Evolutionary conservation across 1,140 invertebrate species (phyloP).

Genomic region (Pararge aegeria): DNA sequence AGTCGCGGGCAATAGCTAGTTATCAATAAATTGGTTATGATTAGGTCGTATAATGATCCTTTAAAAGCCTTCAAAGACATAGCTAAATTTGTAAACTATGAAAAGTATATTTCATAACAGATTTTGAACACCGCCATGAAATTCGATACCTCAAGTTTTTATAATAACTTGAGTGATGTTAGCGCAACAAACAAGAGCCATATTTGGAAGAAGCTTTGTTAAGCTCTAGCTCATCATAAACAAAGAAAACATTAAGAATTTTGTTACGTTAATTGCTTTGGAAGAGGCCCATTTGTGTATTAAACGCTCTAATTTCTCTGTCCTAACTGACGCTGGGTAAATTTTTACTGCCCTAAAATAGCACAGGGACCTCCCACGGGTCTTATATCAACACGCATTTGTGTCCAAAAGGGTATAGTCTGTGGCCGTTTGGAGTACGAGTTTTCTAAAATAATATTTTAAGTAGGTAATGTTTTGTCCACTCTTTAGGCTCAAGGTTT

Average conservation of each 20-base stretch:
- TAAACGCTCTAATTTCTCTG: background rate
- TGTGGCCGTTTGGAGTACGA: background rate
- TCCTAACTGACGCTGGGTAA: background rate
- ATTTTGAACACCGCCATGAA: too few relatives aligned
- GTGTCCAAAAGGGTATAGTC: background rate
- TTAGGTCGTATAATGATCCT: too few relatives aligned
- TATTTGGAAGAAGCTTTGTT: background rate
- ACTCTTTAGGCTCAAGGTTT: background rate
- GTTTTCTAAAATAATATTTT: background rate
- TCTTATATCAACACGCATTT: conserved; percentile 5
- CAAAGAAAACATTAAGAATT: background rate
- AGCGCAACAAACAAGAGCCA: too few relatives aligned
- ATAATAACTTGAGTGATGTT: too few relatives aligned
- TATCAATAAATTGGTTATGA: too few relatives aligned
- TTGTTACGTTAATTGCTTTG: background rate
- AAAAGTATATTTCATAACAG: too few relatives aligned
- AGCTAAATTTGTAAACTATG: too few relatives aligned
- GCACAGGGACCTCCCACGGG: conserved; percentile 4
- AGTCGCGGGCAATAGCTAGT: too few relatives aligned
- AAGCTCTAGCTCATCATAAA: background rate
- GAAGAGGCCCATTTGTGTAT: conserved; percentile 2
- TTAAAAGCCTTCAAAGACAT: too few relatives aligned
- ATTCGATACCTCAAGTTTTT: too few relatives aligned
- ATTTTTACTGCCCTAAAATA: conserved; percentile 1
- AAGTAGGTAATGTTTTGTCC: too few relatives aligned